Evolutionary conservation across 1,140 invertebrate genomes (phyloP), one percentile per base, ranked within the genome.

Genomic region (Macrobrachium nipponense): DNA sequence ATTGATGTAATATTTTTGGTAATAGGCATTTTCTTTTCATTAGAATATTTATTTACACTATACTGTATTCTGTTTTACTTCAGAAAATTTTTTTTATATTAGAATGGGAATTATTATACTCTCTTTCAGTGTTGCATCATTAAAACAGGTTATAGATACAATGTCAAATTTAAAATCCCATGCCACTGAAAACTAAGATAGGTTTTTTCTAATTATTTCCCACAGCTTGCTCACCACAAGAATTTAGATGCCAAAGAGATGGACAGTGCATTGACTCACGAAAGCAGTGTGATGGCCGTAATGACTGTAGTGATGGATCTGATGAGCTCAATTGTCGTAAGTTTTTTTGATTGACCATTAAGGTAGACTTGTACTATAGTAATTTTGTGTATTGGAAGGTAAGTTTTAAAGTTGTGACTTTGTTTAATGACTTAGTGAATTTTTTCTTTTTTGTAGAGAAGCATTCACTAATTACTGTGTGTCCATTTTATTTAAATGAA

Each of bases 301-400:
- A 70, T 17, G 91, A 93, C 84, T 93, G 92, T 88, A 87, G 89
- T 14, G 91, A 91, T 84, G 88, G 87, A 18, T 90, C 90, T 58
- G 93, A 94, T 90, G 93, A 94, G 90, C 88, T 88, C 70, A 76
- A 90, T 68, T 91, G 91, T 82, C 68, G 77, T 79, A 80, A 36
- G 84, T 85, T n/a, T 76, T 59, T 43, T 79, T 51, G 51, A 51
- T 51, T 12, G 12, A 12, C 12, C 12, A 51, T 8, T 51, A 51
- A 51, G 12, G 7, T 6, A 51, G 8, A 51, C 0, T 10, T 51
- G 27, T 36, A 5, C 3, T 51, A 51, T 51, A 51, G 12, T 60
- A 7, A n/a, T 27, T 70, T 23, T 23, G 12, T 12, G 15, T 23
- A n/a, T 23, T 17, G 5, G 20, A 70, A 0, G 10, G 18, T 15